Conservation (phyloP, 1,140 invertebrate genomes). For the Lamellibrachia luymesi region DNA sequence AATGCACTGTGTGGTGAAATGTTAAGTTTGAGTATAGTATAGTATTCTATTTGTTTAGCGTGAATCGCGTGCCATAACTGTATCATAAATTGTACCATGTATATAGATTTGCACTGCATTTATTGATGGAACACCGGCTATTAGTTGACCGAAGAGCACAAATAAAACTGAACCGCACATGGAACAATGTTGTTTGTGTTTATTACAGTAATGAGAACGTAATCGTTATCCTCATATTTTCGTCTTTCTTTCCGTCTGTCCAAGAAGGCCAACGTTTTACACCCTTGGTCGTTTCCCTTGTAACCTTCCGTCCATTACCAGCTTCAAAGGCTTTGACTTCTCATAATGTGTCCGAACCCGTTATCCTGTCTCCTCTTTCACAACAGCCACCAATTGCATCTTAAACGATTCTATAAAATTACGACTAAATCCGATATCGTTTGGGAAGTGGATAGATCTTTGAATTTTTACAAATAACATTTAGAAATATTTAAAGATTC, state of each 20-base stretch:
- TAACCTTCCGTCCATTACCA: not conserved
- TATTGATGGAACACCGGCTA: not conserved
- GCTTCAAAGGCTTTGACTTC: not conserved
- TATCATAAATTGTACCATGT: not conserved
- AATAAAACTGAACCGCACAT: constrained; percentile 5
- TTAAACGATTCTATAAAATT: not conserved
- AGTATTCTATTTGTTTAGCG: constrained; percentile 2
- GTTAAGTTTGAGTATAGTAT: not conserved
- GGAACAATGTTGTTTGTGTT: not conserved
- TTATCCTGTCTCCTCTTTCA: too few species aligned
- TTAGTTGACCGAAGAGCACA: not conserved
- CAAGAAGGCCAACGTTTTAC: not conserved
- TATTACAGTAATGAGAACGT: not conserved
- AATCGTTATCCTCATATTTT: not conserved
- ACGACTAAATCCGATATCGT: not conserved
- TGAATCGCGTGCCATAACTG: not conserved
- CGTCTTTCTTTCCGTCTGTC: not conserved
- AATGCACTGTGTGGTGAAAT: not conserved
- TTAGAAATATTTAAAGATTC: not conserved
- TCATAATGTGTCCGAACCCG: too few species aligned
- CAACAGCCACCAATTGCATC: not conserved
- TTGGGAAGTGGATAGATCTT: not conserved
- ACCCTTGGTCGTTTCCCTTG: not conserved
- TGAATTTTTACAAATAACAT: not conserved
- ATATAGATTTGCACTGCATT: not conserved